Conservation (phyloP, 2,797 vertebrate species). For the Acomys russatus region DNA sequence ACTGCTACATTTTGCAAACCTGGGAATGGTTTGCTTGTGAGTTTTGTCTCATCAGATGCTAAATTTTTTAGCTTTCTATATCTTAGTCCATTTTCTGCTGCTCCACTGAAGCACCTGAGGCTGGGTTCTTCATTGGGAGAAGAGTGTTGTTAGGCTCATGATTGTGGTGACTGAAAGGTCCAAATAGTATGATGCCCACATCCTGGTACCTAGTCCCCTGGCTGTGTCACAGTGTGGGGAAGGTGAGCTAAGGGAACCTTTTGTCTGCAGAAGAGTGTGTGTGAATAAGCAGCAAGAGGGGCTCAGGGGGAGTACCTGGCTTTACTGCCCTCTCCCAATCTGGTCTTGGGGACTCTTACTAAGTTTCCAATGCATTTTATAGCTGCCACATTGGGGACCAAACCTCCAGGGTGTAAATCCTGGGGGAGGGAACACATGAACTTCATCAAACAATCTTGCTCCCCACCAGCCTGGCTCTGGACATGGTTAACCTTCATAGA, state of each 20-base stretch:
- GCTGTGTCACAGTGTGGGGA: not conserved
- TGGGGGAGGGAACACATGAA: not conserved
- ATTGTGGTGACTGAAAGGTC: not conserved
- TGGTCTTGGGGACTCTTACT: not conserved
- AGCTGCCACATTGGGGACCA: not conserved
- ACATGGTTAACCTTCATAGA: not conserved
- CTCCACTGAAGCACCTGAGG: not conserved
- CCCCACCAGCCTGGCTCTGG: not conserved
- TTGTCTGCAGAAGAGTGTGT: accelerated
- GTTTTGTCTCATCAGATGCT: not conserved
- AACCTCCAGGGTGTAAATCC: not conserved
- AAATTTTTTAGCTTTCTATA: not conserved
- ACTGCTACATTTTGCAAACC: not conserved
- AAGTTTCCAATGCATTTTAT: not conserved
- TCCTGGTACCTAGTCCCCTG: not conserved
- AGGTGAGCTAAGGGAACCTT: not conserved
- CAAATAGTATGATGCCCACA: not conserved
- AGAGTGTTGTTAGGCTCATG: not conserved
- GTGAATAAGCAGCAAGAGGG: not conserved
- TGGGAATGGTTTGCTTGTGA: not conserved
- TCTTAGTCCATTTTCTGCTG: not conserved
- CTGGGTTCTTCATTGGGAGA: not conserved
- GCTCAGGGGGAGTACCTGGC: not conserved
- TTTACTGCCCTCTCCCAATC: not conserved
- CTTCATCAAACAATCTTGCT: not conserved